Conservation (phyloP, 2,797 vertebrate species). For the Passerculus sandwichensis region DNA sequence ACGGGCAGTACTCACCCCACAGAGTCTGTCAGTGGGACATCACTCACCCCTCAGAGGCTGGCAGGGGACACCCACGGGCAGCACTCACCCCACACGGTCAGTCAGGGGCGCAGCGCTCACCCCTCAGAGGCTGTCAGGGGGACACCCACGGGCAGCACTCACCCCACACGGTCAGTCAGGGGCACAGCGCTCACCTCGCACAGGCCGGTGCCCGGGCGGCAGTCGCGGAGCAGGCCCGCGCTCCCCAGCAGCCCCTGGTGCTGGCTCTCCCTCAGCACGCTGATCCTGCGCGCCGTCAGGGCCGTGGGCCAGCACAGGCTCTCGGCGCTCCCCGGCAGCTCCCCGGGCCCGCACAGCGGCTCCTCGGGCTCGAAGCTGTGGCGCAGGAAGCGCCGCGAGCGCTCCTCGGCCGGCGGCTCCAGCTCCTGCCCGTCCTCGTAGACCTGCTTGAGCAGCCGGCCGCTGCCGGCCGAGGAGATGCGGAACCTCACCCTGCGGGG, state of each 20-base stretch:
- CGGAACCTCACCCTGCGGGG: slow-evolving; percentile 94
- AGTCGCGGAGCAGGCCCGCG: slow-evolving; percentile 66
- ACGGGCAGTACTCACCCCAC: slow-evolving; percentile 55
- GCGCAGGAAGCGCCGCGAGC: slow-evolving; percentile 86
- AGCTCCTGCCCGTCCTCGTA: slow-evolving; percentile 95
- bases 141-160: too few species aligned
- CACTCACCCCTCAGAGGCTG: too few species aligned
- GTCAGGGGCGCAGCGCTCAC: background rate
- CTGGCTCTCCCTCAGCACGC: slow-evolving; percentile 85
- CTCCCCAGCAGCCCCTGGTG: slow-evolving; percentile 69
- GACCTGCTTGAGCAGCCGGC: slow-evolving; percentile 92
- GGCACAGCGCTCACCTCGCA: slow-evolving; percentile 61
- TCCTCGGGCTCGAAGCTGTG: slow-evolving; percentile 84
- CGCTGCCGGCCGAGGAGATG: slow-evolving; percentile 93
- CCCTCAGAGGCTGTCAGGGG: background rate
- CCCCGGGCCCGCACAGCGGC: slow-evolving; percentile 77
- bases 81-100: too few species aligned
- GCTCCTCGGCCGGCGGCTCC: slow-evolving; percentile 90
- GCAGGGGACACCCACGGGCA: too few species aligned
- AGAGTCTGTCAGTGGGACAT: slow-evolving; percentile 54
- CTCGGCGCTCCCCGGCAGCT: slow-evolving; percentile 41
- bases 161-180: too few species aligned
- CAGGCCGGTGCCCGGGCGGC: slow-evolving; percentile 61
- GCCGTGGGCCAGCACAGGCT: slow-evolving; percentile 76
- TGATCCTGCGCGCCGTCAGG: slow-evolving; percentile 90